Conservation (phyloP, 2,113 vertebrate genomes). For the Triplophysa dalaica region DNA sequence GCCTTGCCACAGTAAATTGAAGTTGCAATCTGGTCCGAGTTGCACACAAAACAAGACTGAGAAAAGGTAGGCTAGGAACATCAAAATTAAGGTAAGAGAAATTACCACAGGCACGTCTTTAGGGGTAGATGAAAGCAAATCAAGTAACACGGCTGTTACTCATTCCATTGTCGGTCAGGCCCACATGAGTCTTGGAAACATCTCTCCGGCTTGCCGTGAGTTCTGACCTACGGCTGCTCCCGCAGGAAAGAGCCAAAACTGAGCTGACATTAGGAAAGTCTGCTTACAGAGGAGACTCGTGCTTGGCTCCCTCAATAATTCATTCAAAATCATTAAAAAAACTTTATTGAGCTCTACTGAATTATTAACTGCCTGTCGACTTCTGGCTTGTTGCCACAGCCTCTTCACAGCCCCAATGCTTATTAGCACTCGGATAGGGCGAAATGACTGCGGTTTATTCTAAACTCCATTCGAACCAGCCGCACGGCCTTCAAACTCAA, state of each 20-base stretch:
- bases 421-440: slow-evolving; percentile 3
- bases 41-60: slow-evolving; percentile 19
- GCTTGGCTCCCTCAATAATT: slow-evolving; percentile 23
- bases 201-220: background rate
- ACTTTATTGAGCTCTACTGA: slow-evolving; percentile 30
- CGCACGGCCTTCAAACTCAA: background rate
- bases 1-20: slow-evolving; percentile 8
- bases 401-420: slow-evolving; percentile 20
- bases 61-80: background rate
- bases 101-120: background rate
- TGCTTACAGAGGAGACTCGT: slow-evolving; percentile 11
- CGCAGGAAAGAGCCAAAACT: background rate
- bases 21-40: slow-evolving; percentile 17
- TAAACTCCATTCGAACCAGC: background rate
- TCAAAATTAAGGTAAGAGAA: slow-evolving; percentile 12
- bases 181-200: background rate
- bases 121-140: slow-evolving; percentile 33
- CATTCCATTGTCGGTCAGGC: slow-evolving; percentile 34
- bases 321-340: slow-evolving; percentile 42
- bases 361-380: slow-evolving; percentile 41
- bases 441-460: background rate
- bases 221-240: background rate
- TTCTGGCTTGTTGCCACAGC: slow-evolving; percentile 8
- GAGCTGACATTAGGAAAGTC: background rate
- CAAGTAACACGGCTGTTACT: slow-evolving; percentile 2